Evolutionary conservation across 1,140 invertebrate species (phyloP).

Genomic region (Bombus vancouverensis): DNA sequence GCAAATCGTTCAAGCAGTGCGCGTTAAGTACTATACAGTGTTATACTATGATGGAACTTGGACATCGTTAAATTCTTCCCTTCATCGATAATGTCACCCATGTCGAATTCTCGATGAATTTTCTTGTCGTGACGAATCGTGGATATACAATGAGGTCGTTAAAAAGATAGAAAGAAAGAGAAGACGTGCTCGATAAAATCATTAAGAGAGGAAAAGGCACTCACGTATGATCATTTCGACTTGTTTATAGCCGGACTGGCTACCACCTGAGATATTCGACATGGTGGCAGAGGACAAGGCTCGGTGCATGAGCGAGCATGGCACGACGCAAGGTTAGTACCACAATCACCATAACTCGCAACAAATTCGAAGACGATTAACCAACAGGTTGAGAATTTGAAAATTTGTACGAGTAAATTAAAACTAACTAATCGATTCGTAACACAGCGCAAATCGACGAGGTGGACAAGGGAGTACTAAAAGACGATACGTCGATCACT

Average conservation of each 20-base stretch:
- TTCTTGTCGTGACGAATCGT: no score
- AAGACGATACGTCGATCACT: constrained; percentile 68
- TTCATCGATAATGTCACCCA: not conserved
- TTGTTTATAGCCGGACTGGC: constrained; percentile 71
- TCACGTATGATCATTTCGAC: not conserved
- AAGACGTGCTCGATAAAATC: no score
- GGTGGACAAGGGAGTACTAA: constrained; percentile 67
- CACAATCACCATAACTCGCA: not conserved
- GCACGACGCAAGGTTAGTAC: constrained; percentile 75
- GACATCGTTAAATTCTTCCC: not conserved
- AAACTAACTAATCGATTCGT: not conserved
- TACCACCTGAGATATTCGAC: constrained; percentile 75
- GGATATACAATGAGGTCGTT: no score
- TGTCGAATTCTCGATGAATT: not conserved
- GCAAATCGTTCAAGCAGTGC: not conserved
- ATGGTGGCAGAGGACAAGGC: constrained; percentile 75
- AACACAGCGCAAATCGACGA: constrained; percentile 73
- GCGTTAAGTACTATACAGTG: not conserved
- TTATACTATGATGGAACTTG: not conserved
- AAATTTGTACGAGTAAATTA: not conserved
- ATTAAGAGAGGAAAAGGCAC: no score
- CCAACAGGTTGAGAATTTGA: not conserved
- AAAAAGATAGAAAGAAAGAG: no score
- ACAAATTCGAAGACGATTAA: not conserved
- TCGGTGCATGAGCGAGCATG: constrained; percentile 75